phyloP scores from a whole-genome alignment of 2,888 invertebrate species.

The Anagyrus pseudococci region DNA sequence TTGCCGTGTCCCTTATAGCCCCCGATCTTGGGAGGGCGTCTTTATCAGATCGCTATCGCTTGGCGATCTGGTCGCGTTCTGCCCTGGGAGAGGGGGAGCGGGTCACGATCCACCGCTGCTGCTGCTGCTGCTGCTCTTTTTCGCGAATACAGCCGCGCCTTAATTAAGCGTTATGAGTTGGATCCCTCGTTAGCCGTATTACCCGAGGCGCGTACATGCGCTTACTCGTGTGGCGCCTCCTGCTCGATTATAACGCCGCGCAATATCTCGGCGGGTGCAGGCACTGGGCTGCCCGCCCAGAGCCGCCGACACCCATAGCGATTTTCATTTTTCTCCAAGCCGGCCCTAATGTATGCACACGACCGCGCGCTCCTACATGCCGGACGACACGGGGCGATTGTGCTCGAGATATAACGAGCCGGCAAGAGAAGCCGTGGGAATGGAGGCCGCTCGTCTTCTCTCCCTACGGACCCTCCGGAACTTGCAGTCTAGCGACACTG shows the following conservation, averaged over 20 bases:
- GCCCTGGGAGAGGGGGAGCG: conserved; percentile 22
- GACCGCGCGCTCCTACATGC: background rate
- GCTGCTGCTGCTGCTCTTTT: conserved; percentile 15
- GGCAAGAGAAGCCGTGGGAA: too few relatives aligned
- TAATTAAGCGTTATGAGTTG: conserved; percentile 62
- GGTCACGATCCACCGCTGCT: background rate
- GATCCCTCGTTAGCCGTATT: conserved; percentile 57
- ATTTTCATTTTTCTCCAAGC: background rate
- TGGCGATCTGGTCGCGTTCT: conserved; percentile 59
- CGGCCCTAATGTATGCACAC: conserved; percentile 22
- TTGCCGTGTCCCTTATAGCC: too few relatives aligned
- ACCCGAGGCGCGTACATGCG: background rate
- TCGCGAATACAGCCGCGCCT: conserved; percentile 43
- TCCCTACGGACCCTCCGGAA: too few relatives aligned
- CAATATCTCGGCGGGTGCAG: background rate
- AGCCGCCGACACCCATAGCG: too few relatives aligned
- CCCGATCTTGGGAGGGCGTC: conserved; percentile 59
- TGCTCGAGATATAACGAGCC: too few relatives aligned
- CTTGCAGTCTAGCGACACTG: too few relatives aligned
- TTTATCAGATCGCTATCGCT: conserved; percentile 60
- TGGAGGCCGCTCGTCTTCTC: too few relatives aligned
- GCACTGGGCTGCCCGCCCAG: background rate
- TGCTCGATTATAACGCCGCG: conserved; percentile 24
- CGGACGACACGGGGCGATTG: background rate
- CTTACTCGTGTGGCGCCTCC: too few relatives aligned